Evolutionary conservation across 2,113 vertebrate species (phyloP).

Genomic region (Aspiorhynchus laticeps): DNA sequence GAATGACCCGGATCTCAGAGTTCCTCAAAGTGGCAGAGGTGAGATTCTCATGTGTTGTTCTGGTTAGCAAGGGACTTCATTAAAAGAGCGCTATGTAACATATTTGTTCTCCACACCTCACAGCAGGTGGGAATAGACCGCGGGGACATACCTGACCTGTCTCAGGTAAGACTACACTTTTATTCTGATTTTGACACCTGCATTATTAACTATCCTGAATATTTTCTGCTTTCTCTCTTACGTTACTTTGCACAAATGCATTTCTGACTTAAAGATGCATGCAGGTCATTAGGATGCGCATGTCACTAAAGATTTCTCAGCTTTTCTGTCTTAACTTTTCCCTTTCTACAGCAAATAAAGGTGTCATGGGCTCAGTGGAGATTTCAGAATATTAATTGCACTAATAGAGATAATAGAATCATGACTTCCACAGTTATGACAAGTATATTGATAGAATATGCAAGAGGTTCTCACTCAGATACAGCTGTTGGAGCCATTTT

Average conservation of each 20-base stretch:
- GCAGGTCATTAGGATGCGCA: constrained; percentile 65
- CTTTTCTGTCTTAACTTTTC: constrained; percentile 57
- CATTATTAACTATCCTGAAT: neutral
- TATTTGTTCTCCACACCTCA: constrained; percentile 50
- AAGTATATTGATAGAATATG: neutral
- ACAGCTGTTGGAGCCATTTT: neutral
- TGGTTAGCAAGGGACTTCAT: neutral
- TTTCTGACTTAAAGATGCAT: constrained; percentile 65
- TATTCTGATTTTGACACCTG: neutral
- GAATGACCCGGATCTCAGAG: constrained; percentile 98
- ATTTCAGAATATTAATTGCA: neutral
- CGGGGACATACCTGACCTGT: constrained; percentile 98
- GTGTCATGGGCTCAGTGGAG: constrained; percentile 60
- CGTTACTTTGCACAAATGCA: constrained; percentile 45
- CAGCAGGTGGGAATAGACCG: constrained; percentile 99
- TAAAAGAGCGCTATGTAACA: constrained; percentile 29
- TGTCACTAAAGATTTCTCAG: constrained; percentile 64
- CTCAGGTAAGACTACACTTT: constrained; percentile 79
- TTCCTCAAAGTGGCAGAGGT: constrained; percentile 99
- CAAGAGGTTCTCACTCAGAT: neutral
- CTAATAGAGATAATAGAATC: neutral
- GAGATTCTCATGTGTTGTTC: constrained; percentile 54
- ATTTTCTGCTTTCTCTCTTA: constrained; percentile 20
- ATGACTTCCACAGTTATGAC: neutral
- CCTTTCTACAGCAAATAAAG: constrained; percentile 77